Evolutionary conservation across 2,797 vertebrate genomes (phyloP).

Genomic region (Iguana delicatissima): DNA sequence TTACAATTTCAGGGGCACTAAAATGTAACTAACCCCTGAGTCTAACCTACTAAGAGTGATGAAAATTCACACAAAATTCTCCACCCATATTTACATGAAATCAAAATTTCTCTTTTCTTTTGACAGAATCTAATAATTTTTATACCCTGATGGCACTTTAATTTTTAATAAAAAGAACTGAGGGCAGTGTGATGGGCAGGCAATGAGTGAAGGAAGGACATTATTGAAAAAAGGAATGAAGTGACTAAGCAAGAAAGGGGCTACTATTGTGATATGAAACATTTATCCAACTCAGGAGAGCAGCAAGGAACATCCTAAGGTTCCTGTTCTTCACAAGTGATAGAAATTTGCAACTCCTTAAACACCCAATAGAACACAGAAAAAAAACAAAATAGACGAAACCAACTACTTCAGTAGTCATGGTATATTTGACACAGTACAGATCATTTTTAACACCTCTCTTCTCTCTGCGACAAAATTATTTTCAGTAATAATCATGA

Average conservation of each 20-base stretch:
- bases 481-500: too few species aligned
- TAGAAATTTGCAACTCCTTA: background rate
- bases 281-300: background rate
- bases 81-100: background rate
- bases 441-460: too few species aligned
- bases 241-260: background rate
- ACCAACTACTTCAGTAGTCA: background rate
- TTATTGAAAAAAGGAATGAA: background rate
- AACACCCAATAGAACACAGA: background rate
- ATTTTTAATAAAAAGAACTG: slow-evolving; percentile 5
- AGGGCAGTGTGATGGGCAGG: background rate
- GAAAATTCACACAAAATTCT: background rate
- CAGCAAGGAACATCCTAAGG: background rate
- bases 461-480: too few species aligned
- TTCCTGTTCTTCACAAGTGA: background rate
- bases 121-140: background rate
- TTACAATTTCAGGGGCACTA: background rate
- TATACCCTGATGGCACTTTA: background rate
- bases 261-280: background rate
- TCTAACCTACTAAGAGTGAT: background rate
- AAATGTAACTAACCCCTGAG: background rate
- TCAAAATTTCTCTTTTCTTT: background rate
- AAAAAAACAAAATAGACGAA: background rate
- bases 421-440: too few species aligned
- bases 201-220: too few species aligned